phyloP scores from a whole-genome alignment of 2,113 vertebrate species.

The Perca schrenkii region DNA sequence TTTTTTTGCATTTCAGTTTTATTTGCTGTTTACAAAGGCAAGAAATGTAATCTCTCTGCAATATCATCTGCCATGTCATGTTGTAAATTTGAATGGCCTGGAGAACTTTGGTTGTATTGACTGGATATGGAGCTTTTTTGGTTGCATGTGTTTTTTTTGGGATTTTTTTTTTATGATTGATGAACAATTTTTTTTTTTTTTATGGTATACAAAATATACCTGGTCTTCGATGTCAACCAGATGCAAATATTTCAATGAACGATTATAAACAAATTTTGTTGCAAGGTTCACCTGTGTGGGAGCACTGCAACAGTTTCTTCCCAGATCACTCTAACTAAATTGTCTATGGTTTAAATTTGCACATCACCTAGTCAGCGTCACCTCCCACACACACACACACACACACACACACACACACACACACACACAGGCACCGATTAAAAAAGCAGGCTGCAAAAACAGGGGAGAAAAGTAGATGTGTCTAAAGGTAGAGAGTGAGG shows the following conservation, averaged over 20 bases:
- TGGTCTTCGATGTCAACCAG: background rate
- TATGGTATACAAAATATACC: too few species aligned
- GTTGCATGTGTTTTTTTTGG: too few species aligned
- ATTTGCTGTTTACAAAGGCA: too few species aligned
- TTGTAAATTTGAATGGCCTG: too few species aligned
- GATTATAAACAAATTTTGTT: background rate
- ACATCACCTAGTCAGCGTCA: background rate
- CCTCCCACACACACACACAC: constrained; percentile 17
- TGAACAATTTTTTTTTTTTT: too few species aligned
- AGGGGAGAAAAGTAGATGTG: background rate
- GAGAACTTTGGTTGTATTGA: too few species aligned
- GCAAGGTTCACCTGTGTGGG: background rate
- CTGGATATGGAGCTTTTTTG: too few species aligned
- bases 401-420: background rate
- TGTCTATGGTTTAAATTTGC: constrained; percentile 24
- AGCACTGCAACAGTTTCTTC: constrained; percentile 1
- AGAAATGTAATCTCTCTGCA: too few species aligned
- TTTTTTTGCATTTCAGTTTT: too few species aligned
- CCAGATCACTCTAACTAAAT: constrained; percentile 20
- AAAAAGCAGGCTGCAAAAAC: constrained; percentile 18
- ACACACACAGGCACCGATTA: constrained; percentile 35
- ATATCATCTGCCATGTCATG: too few species aligned
- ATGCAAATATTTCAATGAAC: constrained; percentile 13
- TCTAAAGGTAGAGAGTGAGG: background rate
- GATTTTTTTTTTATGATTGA: too few species aligned